phyloP scores from a whole-genome alignment of 2,888 invertebrate genomes.

The Nowickia ferox region DNA sequence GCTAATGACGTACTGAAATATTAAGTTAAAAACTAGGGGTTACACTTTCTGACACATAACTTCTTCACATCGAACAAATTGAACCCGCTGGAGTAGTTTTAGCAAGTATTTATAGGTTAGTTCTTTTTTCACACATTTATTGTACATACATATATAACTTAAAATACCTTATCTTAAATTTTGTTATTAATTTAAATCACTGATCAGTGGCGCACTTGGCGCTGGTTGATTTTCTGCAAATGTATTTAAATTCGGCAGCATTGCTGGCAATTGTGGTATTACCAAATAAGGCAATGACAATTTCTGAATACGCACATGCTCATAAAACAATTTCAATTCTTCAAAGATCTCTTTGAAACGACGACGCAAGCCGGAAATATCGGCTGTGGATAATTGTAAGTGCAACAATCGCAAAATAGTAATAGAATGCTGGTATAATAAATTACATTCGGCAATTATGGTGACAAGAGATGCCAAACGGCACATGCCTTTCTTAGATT shows the following conservation, averaged over 20 bases:
- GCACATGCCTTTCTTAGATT: constrained; percentile 64
- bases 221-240: constrained; percentile 8
- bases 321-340: constrained; percentile 59
- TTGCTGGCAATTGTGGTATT: constrained; percentile 47
- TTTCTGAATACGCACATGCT: constrained; percentile 33
- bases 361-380: constrained; percentile 66
- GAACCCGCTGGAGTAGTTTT: too few relatives aligned
- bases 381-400: constrained; percentile 63
- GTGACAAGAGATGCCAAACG: constrained; percentile 66
- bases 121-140: too few relatives aligned
- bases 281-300: constrained; percentile 42
- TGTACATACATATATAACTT: background rate
- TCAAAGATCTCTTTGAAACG: constrained; percentile 57
- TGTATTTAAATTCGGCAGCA: constrained; percentile 42
- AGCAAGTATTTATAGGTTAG: too few relatives aligned
- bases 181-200: constrained; percentile 40
- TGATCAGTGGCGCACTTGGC: constrained; percentile 48
- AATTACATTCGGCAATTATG: constrained; percentile 66
- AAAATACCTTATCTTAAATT: constrained; percentile 17
- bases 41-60: constrained; percentile 54
- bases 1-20: too few relatives aligned
- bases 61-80: background rate
- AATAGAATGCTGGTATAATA: constrained; percentile 64
- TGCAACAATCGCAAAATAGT: constrained; percentile 58
- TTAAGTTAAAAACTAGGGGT: too few relatives aligned